Percentiles rank a stretch among this genome's conserved stretches.
Evolutionary conservation across 2,113 vertebrate species (phyloP).

Genomic region (Paradoxurus hermaphroditus): DNA sequence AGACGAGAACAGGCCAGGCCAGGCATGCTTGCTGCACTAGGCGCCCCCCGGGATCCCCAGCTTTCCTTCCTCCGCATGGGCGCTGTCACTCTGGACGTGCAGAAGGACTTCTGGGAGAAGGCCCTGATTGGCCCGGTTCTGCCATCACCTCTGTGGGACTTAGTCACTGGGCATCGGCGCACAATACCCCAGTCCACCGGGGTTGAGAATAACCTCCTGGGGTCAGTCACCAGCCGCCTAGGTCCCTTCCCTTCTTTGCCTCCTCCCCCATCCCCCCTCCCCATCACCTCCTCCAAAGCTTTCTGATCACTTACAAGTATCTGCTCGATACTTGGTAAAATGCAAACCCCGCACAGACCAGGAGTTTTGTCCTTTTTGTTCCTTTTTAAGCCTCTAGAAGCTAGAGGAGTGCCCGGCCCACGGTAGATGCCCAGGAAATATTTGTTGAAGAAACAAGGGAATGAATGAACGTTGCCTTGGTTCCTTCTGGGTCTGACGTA

Average conservation of each 20-base stretch:
- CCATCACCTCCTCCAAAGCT: background rate
- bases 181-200: rapidly evolving
- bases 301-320: background rate
- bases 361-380: background rate
- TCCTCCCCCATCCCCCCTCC: too few species aligned
- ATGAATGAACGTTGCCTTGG: background rate
- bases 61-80: background rate
- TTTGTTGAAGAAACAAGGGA: background rate
- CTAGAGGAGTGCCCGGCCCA: background rate
- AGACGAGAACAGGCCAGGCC: too few species aligned
- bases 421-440: background rate
- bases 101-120: background rate
- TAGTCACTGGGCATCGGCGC: rapidly evolving
- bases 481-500: background rate
- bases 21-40: too few species aligned
- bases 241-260: background rate
- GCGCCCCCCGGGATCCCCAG: background rate
- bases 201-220: background rate
- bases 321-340: background rate
- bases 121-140: background rate
- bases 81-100: background rate
- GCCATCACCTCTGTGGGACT: background rate
- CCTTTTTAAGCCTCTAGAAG: background rate
- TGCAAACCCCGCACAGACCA: background rate
- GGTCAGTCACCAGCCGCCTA: rapidly evolving